Base-by-base conservation (phyloP, 2,888 invertebrate species). In the Drosophila multiciliata region DNA sequence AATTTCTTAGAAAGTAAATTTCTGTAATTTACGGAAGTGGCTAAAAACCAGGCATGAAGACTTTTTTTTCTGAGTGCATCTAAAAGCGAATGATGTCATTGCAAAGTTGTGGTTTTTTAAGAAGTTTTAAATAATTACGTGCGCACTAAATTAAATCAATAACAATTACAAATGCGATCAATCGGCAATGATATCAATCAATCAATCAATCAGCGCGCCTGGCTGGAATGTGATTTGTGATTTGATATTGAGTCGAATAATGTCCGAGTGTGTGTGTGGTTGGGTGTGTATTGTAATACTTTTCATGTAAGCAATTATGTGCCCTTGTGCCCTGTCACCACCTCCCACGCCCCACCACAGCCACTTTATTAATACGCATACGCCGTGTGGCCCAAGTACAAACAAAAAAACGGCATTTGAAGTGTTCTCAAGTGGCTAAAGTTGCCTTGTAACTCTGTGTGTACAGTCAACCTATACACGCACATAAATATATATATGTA, bases 81-180 rank as follows among this genome's bases (percentile, higher is more conserved):
- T 52, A 52, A 62, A 63, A 53, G 64, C 40, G 17, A 23, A 23
- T 75, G 80, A 78, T 75, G 76, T 75, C 80, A 81, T 55, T 50
- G 54, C 33, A 60, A 11, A 23, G 45, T 23, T 20, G 50, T 26
- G 17, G 8, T 20, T 45, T 79, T 61, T 60, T 66, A 64, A 67
- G 60, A 32, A 68, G 63, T 75, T 86, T 87, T 83, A 73, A 85
- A 85, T 89, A 86, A 79, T 90, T 75, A 74, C 69, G 63, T 64
- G 75, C 68, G 58, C 77, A 75, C 86, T 90, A 78, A 88, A 87
- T 88, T 90, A 79, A 90, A 88, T 88, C 88, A 88, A 89, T 83
- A 83, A 74, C 81, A 85, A 88, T 86, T 81, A 85, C 74, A 77
- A 86, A 83, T 71, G 58, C 73, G 74, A 72, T 69, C 75, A 78